phyloP scores from a whole-genome alignment of 2,113 vertebrate genomes.

The Antechinus stuartii region DNA sequence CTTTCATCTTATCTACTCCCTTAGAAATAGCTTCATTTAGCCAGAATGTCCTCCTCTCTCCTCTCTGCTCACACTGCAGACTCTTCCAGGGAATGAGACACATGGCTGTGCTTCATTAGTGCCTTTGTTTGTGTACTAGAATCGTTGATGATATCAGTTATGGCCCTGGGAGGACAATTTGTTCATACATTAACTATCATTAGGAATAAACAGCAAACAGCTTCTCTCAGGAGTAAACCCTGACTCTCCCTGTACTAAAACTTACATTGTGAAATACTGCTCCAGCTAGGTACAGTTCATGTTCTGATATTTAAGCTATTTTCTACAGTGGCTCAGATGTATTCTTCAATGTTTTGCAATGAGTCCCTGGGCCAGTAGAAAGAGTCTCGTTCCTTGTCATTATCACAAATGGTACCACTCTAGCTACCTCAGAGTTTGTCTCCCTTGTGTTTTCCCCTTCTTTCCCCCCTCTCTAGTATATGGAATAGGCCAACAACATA shows the following conservation, averaged over 20 bases:
- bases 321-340: not conserved
- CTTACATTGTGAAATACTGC: constrained; percentile 8
- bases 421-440: not conserved
- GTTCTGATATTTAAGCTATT: not conserved
- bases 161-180: constrained; percentile 56
- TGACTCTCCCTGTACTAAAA: constrained; percentile 18
- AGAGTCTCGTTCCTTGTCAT: not conserved
- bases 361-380: not conserved
- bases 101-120: constrained; percentile 49
- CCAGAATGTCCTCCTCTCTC: constrained; percentile 20
- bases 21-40: constrained; percentile 66
- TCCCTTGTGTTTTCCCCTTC: not conserved
- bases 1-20: constrained; percentile 43
- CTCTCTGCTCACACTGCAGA: not conserved
- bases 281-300: not conserved
- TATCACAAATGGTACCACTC: not conserved
- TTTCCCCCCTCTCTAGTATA: not conserved
- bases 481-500: not conserved
- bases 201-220: constrained; percentile 66
- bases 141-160: constrained; percentile 51
- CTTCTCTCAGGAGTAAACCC: constrained; percentile 53
- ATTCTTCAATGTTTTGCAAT: not conserved
- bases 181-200: constrained; percentile 68
- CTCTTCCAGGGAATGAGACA: constrained; percentile 49
- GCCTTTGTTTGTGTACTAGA: constrained; percentile 53